Percentiles rank a stretch among this genome's conserved stretches.
phyloP scores from a whole-genome alignment of 2,113 vertebrate genomes.

The Syrrhaptes paradoxus region DNA sequence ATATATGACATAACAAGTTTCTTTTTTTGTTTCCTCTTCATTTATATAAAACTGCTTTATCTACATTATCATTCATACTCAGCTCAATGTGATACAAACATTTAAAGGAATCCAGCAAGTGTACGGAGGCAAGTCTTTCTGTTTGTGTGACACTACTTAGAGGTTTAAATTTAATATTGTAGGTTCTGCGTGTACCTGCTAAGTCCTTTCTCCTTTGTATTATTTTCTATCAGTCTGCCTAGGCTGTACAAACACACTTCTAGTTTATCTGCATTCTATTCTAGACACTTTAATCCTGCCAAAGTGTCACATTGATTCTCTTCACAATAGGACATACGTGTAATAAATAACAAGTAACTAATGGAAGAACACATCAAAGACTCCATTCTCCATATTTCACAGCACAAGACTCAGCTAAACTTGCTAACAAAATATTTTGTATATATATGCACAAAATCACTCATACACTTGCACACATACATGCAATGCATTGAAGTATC shows the following conservation, averaged over 20 bases:
- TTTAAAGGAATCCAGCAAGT: neutral
- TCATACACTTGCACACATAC: accelerated
- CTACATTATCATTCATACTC: neutral
- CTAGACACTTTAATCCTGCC: neutral
- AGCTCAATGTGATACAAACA: neutral
- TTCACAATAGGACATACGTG: neutral
- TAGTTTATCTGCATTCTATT: neutral
- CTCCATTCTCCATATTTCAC: neutral
- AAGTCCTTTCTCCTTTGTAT: neutral
- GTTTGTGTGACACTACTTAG: neutral
- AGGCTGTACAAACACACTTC: neutral
- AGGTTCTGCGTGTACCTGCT: neutral
- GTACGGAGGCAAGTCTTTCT: neutral
- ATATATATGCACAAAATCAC: neutral
- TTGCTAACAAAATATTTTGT: neutral
- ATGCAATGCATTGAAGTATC: neutral
- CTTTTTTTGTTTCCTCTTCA: neutral
- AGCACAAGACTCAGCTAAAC: neutral
- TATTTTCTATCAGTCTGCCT: neutral
- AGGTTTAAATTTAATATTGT: neutral
- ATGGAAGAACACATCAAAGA: neutral
- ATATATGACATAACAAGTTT: neutral
- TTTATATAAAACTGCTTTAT: neutral
- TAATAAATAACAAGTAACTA: neutral
- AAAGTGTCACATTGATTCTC: neutral